Conservation (phyloP, 2,888 invertebrate species). For the Dolomedes plantarius region DNA sequence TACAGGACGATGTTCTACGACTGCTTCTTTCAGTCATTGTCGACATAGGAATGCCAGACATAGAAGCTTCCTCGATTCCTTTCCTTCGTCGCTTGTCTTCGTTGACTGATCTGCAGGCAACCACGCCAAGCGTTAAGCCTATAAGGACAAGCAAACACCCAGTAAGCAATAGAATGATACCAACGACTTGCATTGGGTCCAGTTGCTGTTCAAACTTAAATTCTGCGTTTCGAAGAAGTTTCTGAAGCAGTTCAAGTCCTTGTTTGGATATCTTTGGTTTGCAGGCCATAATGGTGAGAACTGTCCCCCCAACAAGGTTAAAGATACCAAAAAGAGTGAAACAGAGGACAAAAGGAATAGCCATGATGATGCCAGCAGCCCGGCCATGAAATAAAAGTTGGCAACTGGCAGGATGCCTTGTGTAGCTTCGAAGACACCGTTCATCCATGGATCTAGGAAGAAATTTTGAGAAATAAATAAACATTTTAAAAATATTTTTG, state of each 20-base stretch:
- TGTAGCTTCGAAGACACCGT: background rate
- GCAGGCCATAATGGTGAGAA: conserved; percentile 58
- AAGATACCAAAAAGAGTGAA: conserved; percentile 63
- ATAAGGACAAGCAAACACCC: conserved; percentile 59
- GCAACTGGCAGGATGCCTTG: conserved; percentile 1
- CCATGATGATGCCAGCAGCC: conserved; percentile 50
- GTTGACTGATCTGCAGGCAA: conserved; percentile 57
- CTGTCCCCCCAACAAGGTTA: conserved; percentile 65
- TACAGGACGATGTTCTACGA: conserved; percentile 22
- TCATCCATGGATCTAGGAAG: conserved; percentile 34
- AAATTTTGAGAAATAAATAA: too few relatives aligned
- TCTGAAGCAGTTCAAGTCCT: conserved; percentile 18
- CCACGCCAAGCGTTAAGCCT: conserved; percentile 49
- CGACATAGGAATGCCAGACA: conserved; percentile 27
- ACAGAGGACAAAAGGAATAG: conserved; percentile 62
- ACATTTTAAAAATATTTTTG: too few relatives aligned
- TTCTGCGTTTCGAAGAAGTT: conserved; percentile 13
- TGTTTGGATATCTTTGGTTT: conserved; percentile 14
- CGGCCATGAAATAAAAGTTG: conserved; percentile 17
- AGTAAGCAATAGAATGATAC: conserved; percentile 58
- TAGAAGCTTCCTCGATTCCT: background rate
- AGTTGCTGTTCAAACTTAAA: conserved; percentile 22
- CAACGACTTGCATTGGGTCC: conserved; percentile 66
- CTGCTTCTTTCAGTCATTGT: conserved; percentile 23
- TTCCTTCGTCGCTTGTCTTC: conserved; percentile 17